These are phyloP conservation scores for Sycophila sp. DNA, from an alignment of 1,140 invertebrate species.

Conservation along the genomic window DNA sequence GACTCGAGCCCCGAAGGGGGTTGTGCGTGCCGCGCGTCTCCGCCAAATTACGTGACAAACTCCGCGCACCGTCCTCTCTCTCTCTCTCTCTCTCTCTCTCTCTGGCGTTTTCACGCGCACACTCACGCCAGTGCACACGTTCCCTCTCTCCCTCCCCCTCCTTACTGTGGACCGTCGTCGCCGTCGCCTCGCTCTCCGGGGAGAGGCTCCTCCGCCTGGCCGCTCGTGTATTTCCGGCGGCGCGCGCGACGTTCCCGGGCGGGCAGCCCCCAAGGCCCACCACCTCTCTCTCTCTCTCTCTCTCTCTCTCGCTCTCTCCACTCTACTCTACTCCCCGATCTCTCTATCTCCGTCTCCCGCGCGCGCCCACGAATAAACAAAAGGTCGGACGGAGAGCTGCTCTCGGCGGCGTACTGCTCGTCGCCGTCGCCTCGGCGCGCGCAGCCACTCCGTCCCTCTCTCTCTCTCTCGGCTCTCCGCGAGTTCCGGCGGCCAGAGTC, in stretches of 20 bases:
- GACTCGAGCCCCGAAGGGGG: too few species aligned
- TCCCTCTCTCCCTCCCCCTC: not conserved
- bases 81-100: not conserved
- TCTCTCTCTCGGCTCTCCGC: constrained; percentile 4
- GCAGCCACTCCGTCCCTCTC: not conserved
- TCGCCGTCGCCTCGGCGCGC: not conserved
- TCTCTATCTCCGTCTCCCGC: not conserved
- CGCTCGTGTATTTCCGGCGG: constrained; percentile 1
- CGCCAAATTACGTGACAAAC: constrained; percentile 64
- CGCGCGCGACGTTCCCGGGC: too few species aligned
- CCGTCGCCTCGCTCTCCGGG: not conserved
- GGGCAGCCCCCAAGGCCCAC: too few species aligned
- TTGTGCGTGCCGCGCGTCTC: constrained; percentile 48
- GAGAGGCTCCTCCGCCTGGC: not conserved
- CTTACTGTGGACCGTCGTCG: not conserved
- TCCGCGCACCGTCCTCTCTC: constrained; percentile 36
- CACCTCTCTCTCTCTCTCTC: not conserved
- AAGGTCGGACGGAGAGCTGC: constrained; percentile 55
- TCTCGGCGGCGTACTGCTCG: constrained; percentile 41
- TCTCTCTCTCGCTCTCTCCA: not conserved
- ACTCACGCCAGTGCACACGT: too few species aligned
- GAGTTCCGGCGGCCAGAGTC: constrained; percentile 28
- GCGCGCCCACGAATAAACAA: constrained; percentile 58
- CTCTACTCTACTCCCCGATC: too few species aligned
- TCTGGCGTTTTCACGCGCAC: not conserved